Base-by-base conservation (phyloP, 92 coral and sea anemone genomes). In the Desmophyllum pertusum region DNA sequence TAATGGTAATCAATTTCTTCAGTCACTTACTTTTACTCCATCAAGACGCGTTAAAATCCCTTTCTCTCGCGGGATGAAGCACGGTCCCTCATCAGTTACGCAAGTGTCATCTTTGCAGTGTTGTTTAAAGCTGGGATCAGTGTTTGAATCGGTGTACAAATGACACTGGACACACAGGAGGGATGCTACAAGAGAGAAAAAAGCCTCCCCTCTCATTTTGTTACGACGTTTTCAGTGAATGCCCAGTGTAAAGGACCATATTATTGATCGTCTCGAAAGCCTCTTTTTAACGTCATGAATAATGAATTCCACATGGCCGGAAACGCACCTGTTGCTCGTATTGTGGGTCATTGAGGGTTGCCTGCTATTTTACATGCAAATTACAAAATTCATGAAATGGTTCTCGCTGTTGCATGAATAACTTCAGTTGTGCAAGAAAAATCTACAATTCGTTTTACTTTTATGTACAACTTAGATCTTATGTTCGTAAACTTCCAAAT, bases 11-110 rank as follows among this genome's bases (percentile, higher is more conserved):
- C 10, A n/a, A 2, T 5, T 57, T n/a, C 17, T 18, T 2, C 25
- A 33, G 10, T 42, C 23, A 41, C 79, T 59, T 88, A 93, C 96
- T 91, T 85, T 88, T 13, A 93, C 92, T 46, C 96, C 96, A 41
- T 90, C 87, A 48, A 88, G 84, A 41, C 96, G 90, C 39, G 82
- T 81, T 51, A 93, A 90, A 31, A 84, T 66, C 6, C 90, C 93
- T 52, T 85, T 92, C 31, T 84, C 81, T 19, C 94, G 73, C 21
- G 90, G 93, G 30, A 85, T 86, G 30, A 93, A 80, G 37, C 91
- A 88, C 35, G 96, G 96, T 11, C 92, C 90, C 15, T 93, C 87
- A 39, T 76, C 79, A 1, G 94, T 85, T 55, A 81, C 67, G 86
- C 96, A 93, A 25, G 88, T 84, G 68, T 79, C 92, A 21, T 80